Conservation (phyloP, 2,888 invertebrate species). For the Drosophila yooni region DNA sequence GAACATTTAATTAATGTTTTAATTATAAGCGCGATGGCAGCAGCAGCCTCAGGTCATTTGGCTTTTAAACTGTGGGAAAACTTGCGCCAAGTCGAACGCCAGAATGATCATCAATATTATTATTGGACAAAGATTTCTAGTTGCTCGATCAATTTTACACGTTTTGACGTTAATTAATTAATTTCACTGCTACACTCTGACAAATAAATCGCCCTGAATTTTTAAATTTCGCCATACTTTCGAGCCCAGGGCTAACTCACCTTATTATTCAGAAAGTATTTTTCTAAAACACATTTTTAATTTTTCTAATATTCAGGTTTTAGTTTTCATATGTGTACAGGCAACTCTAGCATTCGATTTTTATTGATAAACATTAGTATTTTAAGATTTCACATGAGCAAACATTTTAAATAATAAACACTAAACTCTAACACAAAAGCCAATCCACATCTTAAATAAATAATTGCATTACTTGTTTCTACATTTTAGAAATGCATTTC, state of each 20-base stretch:
- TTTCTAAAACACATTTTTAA: not conserved
- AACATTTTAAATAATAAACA: not conserved
- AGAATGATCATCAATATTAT: slow-evolving; percentile 32
- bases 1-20: slow-evolving; percentile 62
- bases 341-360: not conserved
- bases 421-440: not conserved
- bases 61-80: slow-evolving; percentile 64
- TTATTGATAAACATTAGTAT: not conserved
- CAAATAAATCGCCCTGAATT: not conserved
- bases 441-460: not conserved
- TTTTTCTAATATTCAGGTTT: not conserved
- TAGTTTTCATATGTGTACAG: not conserved
- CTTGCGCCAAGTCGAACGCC: slow-evolving; percentile 11
- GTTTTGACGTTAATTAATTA: slow-evolving; percentile 13
- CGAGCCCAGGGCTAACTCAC: not conserved
- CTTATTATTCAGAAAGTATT: not conserved
- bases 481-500: not conserved
- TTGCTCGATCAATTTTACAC: slow-evolving; percentile 9
- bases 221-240: not conserved
- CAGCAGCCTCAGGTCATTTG: slow-evolving; percentile 51
- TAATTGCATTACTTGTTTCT: not conserved
- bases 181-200: not conserved
- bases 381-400: not conserved
- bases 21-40: slow-evolving; percentile 40
- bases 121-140: slow-evolving; percentile 26